Conservation (phyloP, 2,888 invertebrate genomes). For the Steinernema hermaphroditum region DNA sequence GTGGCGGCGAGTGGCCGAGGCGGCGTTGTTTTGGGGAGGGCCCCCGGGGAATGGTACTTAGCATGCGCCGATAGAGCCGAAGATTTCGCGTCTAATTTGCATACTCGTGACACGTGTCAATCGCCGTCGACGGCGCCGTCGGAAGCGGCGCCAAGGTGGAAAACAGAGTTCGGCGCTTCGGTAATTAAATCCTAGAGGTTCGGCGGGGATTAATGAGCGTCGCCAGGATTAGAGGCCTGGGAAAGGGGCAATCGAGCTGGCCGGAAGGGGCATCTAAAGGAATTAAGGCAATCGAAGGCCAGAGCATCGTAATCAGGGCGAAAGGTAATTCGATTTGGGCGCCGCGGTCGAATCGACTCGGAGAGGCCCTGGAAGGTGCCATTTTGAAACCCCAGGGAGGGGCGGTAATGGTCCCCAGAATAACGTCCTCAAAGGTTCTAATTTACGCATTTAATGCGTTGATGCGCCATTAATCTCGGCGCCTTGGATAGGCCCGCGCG, state of each 20-base stretch:
- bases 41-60: constrained; percentile 29
- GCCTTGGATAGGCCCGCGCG: neutral
- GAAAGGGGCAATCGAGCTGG: constrained; percentile 17
- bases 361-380: constrained; percentile 1
- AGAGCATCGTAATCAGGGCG: constrained; percentile 23
- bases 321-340: constrained; percentile 19
- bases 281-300: constrained; percentile 27
- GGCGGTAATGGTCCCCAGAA: neutral
- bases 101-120: constrained; percentile 27
- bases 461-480: constrained; percentile 29
- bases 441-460: constrained; percentile 20
- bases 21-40: constrained; percentile 4
- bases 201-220: constrained; percentile 8
- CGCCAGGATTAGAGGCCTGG: constrained; percentile 15
- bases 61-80: constrained; percentile 23
- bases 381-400: constrained; percentile 15
- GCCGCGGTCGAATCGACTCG: neutral
- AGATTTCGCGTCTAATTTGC: constrained; percentile 23
- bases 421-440: constrained; percentile 24
- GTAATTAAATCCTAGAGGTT: constrained; percentile 9
- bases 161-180: neutral
- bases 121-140: too few relatives aligned
- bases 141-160: too few relatives aligned
- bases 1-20: neutral
- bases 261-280: neutral